A percentile compares a stretch with the other conserved stretches of the same genome.
phyloP scores from a whole-genome alignment of 2,888 invertebrate genomes.

The Scaptomyza tumidula region DNA sequence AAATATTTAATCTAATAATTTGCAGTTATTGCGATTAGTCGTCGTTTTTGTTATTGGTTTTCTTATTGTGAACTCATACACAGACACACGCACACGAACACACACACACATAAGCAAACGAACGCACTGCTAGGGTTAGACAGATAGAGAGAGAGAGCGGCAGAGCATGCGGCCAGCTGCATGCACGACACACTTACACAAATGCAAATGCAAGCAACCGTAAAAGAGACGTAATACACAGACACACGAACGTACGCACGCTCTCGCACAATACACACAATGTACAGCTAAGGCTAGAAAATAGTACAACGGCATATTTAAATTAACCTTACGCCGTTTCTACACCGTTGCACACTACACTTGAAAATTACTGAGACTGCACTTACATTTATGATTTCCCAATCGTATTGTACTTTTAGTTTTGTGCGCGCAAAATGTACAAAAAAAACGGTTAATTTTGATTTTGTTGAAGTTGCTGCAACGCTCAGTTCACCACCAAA shows the following conservation, averaged over 20 bases:
- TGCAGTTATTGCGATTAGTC: conserved; percentile 45
- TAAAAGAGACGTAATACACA: conserved; percentile 17
- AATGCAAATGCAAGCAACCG: conserved; percentile 9
- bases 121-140: conserved; percentile 40
- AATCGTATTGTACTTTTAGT: conserved; percentile 5
- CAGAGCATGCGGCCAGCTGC: conserved; percentile 47
- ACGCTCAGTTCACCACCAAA: conserved; percentile 21
- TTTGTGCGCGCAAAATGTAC: conserved; percentile 51
- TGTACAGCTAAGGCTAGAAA: conserved; percentile 57
- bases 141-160: conserved; percentile 12
- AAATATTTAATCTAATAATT: conserved; percentile 68
- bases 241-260: conserved; percentile 20
- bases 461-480: conserved; percentile 40
- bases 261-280: conserved; percentile 37
- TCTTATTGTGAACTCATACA: conserved; percentile 63
- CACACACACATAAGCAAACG: conserved; percentile 10
- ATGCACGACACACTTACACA: conserved; percentile 18
- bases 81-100: conserved; percentile 20
- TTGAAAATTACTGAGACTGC: neutral
- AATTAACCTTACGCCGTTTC: conserved; percentile 28
- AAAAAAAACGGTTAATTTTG: conserved; percentile 57
- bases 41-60: conserved; percentile 32
- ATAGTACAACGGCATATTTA: conserved; percentile 52
- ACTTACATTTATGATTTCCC: conserved; percentile 38
- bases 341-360: conserved; percentile 2